Base-by-base conservation (phyloP, 1,140 invertebrate genomes). In the Aphis craccivora region DNA sequence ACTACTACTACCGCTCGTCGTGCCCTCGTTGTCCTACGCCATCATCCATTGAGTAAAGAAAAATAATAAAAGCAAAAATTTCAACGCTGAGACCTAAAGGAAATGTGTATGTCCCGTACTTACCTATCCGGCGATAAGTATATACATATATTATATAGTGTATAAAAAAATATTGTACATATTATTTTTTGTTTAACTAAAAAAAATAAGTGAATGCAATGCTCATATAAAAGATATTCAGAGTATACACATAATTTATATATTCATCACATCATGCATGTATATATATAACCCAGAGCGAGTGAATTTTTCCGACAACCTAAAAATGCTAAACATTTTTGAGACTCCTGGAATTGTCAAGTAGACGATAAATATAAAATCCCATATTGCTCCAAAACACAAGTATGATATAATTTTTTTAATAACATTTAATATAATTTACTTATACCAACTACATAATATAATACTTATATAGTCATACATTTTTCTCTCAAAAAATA, bases 141-240 rank as follows among this genome's bases (percentile, higher is more conserved):
- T 45, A 87, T 43, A 45, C 7, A 45, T 7, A 48, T 7, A 45
- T n/a, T 30, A 48, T 45, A 87, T 22, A 51, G 48, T 20, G 6
- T 9, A n/a, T 30, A 48, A 48, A 88, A 88, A 88, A 88, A 88
- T 88, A 48, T 88, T n/a, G 45, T 86, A 37, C 43, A 30, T 45
- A 30, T 35, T 45, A 30, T 35, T 45, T 22, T n/a, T 88, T 48
- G 45, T 51, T 88, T 87, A 88, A 84, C 81, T 40, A 37, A 22
- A 84, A 88, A 88, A 88, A 48, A 88, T 88, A 51, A n/a, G 86
- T 45, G 45, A 88, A 48, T 45, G 84, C 30, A 48, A 18, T 35
- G n/a, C 45, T 22, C 45, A 48, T 88, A 45, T n/a, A 23, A 40
- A 48, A 88, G 45, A 88, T 48, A n/a, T 88, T 20, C 20, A 14